Conservation (phyloP, 2,113 vertebrate genomes). For the Ictidomys tridecemlineatus region DNA sequence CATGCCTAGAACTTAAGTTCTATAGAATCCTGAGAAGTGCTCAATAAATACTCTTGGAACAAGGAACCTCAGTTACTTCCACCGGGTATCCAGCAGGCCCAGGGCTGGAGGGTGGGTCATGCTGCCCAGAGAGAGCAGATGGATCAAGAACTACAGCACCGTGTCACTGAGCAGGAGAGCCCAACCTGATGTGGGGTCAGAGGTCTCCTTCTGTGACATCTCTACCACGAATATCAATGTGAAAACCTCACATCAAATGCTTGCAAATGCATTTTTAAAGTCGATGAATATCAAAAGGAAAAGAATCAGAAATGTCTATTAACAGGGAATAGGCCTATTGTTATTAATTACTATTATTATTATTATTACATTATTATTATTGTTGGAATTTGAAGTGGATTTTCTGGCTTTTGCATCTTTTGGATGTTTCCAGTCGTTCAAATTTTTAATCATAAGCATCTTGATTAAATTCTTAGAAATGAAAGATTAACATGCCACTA, state of each 20-base stretch:
- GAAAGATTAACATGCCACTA: background rate
- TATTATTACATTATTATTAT: background rate
- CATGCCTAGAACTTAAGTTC: background rate
- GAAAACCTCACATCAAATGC: background rate
- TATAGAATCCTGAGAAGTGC: background rate
- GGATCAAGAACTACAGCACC: background rate
- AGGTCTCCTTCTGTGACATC: background rate
- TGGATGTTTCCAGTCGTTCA: background rate
- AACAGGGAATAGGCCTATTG: background rate
- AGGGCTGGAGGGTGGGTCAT: background rate
- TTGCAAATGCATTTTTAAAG: background rate
- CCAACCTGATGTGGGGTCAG: background rate
- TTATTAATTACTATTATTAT: background rate
- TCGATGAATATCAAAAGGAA: slow-evolving; percentile 5
- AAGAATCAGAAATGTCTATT: background rate
- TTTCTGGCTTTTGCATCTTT: slow-evolving; percentile 24
- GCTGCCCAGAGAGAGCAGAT: background rate
- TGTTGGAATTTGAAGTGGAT: background rate
- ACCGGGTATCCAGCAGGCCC: background rate
- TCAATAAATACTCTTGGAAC: background rate
- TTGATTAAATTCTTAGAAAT: background rate
- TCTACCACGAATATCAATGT: background rate
- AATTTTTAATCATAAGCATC: background rate
- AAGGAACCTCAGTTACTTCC: background rate
- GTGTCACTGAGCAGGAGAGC: background rate